A percentile compares a stretch with the other conserved stretches of the same genome.
Conservation (phyloP, 1,140 invertebrate species). For the Camponotus vicinus region DNA sequence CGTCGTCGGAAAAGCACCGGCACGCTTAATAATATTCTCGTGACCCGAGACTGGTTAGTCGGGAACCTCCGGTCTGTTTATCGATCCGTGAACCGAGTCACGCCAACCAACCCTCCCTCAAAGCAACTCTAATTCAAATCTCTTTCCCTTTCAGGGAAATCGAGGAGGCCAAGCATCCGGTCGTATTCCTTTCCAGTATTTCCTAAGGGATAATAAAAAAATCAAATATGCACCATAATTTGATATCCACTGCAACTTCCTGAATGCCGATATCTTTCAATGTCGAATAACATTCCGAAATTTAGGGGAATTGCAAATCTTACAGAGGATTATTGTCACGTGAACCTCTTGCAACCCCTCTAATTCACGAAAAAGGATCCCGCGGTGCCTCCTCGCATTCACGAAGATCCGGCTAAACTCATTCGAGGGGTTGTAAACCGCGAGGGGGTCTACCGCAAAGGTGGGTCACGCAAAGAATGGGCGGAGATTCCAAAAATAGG, state of each 20-base stretch:
- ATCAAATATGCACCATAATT: not conserved
- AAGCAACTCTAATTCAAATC: slow-evolving; percentile 63
- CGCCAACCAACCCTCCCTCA: slow-evolving; percentile 69
- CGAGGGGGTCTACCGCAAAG: slow-evolving; percentile 55
- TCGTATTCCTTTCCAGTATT: not conserved
- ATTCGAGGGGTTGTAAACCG: slow-evolving; percentile 38
- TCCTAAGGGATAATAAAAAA: not conserved
- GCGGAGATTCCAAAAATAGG: slow-evolving; percentile 86
- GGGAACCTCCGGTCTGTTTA: slow-evolving; percentile 69
- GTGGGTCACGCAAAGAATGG: slow-evolving; percentile 85
- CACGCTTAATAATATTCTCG: slow-evolving; percentile 76
- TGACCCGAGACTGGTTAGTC: slow-evolving; percentile 75
- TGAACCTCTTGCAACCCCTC: not conserved
- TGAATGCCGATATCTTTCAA: not conserved
- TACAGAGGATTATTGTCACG: not conserved
- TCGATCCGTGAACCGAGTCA: slow-evolving; percentile 77
- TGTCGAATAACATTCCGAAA: not conserved
- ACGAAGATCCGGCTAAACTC: slow-evolving; percentile 26
- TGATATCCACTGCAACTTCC: not conserved
- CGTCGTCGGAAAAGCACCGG: slow-evolving; percentile 71
- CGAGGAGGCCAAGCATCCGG: not conserved
- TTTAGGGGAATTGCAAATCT: not conserved
- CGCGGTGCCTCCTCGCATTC: slow-evolving; percentile 16
- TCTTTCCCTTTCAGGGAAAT: slow-evolving; percentile 11
- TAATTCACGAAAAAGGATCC: slow-evolving; percentile 36